Evolutionary conservation across 1,140 invertebrate species (phyloP).

Genomic region (Drosophila nigrodunni): DNA sequence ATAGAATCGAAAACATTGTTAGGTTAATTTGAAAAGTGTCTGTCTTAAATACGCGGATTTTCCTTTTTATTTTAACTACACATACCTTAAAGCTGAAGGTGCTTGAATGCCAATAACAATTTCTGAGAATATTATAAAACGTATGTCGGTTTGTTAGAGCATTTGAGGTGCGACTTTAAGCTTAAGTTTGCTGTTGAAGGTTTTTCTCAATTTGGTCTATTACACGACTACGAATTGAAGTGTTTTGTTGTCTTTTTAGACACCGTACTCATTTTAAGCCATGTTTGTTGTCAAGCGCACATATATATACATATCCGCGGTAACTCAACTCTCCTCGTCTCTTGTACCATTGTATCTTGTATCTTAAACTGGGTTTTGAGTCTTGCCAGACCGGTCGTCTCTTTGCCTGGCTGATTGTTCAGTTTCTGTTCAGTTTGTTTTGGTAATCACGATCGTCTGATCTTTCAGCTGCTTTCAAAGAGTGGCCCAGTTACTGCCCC

Average conservation of each 20-base stretch:
- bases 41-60: no score
- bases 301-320: neutral
- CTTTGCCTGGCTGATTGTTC: conserved; percentile 40
- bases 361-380: neutral
- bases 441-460: conserved; percentile 55
- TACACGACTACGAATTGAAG: conserved; percentile 49
- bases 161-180: conserved; percentile 5
- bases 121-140: no score
- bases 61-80: neutral
- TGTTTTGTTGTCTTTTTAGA: conserved; percentile 45
- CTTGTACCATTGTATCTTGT: no score
- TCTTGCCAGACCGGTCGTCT: conserved; percentile 44
- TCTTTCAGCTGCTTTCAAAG: conserved; percentile 49
- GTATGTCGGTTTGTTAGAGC: neutral
- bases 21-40: no score
- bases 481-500: conserved; percentile 42
- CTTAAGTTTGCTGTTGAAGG: conserved; percentile 19
- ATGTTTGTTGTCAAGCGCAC: conserved; percentile 50
- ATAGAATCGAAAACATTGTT: neutral
- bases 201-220: conserved; percentile 51
- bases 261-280: conserved; percentile 17
- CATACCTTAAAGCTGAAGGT: neutral
- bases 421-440: conserved; percentile 38
- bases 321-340: conserved; percentile 4
- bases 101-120: no score